Conservation (phyloP, 2,113 vertebrate genomes). For the Ciconia maguari region DNA sequence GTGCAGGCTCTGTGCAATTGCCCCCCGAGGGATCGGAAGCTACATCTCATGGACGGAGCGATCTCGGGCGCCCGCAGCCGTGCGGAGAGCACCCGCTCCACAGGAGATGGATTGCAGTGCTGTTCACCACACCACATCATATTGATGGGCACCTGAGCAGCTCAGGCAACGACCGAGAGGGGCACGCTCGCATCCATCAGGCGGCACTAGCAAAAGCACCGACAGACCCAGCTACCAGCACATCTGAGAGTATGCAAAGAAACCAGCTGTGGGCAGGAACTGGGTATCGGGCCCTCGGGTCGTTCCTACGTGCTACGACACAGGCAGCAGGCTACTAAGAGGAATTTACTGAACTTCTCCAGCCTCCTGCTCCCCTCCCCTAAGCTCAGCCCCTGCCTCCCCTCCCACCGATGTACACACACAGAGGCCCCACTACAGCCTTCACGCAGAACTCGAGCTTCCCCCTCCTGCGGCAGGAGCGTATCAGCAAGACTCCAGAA, state of each 20-base stretch:
- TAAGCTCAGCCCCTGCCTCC: not conserved
- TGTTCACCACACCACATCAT: not conserved
- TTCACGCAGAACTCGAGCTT: not conserved
- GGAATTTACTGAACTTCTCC: not conserved
- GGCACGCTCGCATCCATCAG: not conserved
- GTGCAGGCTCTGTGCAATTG: not conserved
- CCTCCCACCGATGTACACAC: not conserved
- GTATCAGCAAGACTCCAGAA: not conserved
- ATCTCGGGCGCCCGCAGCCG: not conserved
- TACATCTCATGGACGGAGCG: not conserved
- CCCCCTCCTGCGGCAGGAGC: not conserved
- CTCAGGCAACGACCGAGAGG: not conserved
- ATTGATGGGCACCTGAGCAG: not conserved
- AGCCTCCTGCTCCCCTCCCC: not conserved
- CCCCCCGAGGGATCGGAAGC: not conserved
- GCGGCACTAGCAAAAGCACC: not conserved
- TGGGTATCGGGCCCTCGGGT: not conserved
- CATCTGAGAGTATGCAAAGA: not conserved
- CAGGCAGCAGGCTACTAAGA: not conserved
- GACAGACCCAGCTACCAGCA: not conserved
- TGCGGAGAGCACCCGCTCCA: not conserved
- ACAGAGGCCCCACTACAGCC: no score
- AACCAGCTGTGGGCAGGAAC: not conserved
- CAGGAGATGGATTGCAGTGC: not conserved
- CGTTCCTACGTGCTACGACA: fast-evolving